Conservation (phyloP, 2,888 invertebrate genomes). For the Ashinkailepas kermadecensis region DNA sequence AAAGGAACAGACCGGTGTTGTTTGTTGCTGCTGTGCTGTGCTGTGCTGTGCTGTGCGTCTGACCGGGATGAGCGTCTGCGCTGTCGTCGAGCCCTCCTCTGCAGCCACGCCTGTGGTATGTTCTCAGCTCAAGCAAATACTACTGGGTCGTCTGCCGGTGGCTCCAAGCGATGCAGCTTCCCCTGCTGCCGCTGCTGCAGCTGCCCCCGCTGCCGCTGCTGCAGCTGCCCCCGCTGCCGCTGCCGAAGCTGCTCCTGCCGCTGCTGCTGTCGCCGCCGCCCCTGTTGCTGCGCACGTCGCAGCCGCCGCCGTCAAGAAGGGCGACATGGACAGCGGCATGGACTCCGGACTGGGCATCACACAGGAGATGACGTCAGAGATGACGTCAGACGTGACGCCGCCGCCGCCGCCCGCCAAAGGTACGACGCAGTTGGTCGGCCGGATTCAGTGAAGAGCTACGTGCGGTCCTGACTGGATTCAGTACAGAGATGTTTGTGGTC, state of each 20-base stretch:
- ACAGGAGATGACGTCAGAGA: neutral
- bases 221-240: neutral
- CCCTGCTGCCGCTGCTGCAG: neutral
- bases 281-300: neutral
- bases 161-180: neutral
- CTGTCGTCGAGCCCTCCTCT: too few species aligned
- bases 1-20: too few species aligned
- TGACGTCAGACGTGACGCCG: neutral
- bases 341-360: neutral
- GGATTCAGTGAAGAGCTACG: too few species aligned
- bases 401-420: neutral
- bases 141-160: neutral
- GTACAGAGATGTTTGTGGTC: too few species aligned
- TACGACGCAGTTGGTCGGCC: neutral
- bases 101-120: neutral
- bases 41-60: too few species aligned
- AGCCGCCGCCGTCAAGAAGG: neutral
- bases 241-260: neutral
- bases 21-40: too few species aligned
- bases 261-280: neutral
- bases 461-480: too few species aligned
- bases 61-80: too few species aligned
- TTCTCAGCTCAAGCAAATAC: neutral
- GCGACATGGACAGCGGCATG: conserved; percentile 2
- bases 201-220: neutral